Conservation (phyloP, 2,888 invertebrate species). For the Drosophila diplacantha region DNA sequence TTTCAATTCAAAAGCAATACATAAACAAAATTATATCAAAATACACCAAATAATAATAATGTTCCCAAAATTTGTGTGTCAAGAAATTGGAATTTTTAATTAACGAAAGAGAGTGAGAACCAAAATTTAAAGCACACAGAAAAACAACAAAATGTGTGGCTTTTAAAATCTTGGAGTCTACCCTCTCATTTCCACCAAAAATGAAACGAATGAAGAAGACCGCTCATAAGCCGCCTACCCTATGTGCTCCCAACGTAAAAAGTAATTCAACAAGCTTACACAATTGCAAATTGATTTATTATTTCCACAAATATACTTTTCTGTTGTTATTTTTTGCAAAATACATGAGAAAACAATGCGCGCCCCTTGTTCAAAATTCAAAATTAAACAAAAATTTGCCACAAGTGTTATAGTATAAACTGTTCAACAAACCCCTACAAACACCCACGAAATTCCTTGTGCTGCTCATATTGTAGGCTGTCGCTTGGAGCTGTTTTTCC, state of each 20-base stretch:
- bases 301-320: slow-evolving; percentile 15
- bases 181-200: slow-evolving; percentile 47
- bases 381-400: slow-evolving; percentile 44
- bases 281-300: slow-evolving; percentile 48
- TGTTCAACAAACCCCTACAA: slow-evolving; percentile 31
- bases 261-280: slow-evolving; percentile 41
- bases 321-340: slow-evolving; percentile 10
- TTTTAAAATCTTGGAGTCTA: slow-evolving; percentile 51
- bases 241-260: slow-evolving; percentile 74
- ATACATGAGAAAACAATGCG: slow-evolving; percentile 49
- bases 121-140: slow-evolving; percentile 9
- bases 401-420: slow-evolving; percentile 21
- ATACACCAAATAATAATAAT: slow-evolving; percentile 36
- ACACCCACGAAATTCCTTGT: slow-evolving; percentile 43
- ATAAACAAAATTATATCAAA: slow-evolving; percentile 26
- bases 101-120: slow-evolving; percentile 25
- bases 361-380: slow-evolving; percentile 33
- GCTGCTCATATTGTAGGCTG: slow-evolving; percentile 66
- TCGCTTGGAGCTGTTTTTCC: slow-evolving; percentile 69
- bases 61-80: slow-evolving; percentile 49
- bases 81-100: slow-evolving; percentile 67
- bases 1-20: slow-evolving; percentile 44
- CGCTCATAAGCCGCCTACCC: slow-evolving; percentile 78
- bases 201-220: slow-evolving; percentile 75
- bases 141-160: slow-evolving; percentile 48